Base-by-base conservation (phyloP, 2,113 vertebrate genomes). In the Peromyscus maniculatus region DNA sequence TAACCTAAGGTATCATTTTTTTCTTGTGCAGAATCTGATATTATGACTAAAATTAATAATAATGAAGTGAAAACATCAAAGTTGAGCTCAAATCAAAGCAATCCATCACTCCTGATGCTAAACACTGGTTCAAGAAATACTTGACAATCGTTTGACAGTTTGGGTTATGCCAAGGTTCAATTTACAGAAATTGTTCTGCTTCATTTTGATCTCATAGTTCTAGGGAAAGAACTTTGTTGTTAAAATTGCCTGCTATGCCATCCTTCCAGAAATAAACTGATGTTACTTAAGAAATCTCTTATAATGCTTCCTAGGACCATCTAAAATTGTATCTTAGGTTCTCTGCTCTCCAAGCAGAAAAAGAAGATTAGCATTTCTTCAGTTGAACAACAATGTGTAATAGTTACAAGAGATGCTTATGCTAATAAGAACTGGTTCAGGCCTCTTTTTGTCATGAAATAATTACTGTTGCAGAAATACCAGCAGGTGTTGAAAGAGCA, bases 401-500 rank as follows among this genome's bases (percentile, higher is more conserved):
- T 80, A 98, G 94, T 93, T 94, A 93, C 87, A 75, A 97, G 97
- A 97, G 74, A 83, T 91, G 91, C 97, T 98, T 95, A 87, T 98
- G 95, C 91, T 98, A 97, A 97, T 98, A 82, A 36, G 89, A 78
- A 88, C 89, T 72, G 91, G 95, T 93, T 95, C 91, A 90, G 89
- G 57, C 39, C 83, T 96, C 96, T 97, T 97, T 98, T 98, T 96
- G 95, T 98, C 97, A 95, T n/a, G 22, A 97, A 97, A 97, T 98
- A 98, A 98, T 98, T 97, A 97, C 87, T 95, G 90, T 95, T 97
- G 96, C 90, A 95, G 97, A 98, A 98, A 98, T 98, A 98, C 62
- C 97, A 98, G 94, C 97, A 95, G 98, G 97, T 97, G 97, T 97
- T 98, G 97, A 98, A 96, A 98, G 96, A 98, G 97, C 96, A 95